These are phyloP conservation scores for Tragelaphus scriptus DNA, from an alignment of 2,113 vertebrate species.

Conservation along the genomic window DNA sequence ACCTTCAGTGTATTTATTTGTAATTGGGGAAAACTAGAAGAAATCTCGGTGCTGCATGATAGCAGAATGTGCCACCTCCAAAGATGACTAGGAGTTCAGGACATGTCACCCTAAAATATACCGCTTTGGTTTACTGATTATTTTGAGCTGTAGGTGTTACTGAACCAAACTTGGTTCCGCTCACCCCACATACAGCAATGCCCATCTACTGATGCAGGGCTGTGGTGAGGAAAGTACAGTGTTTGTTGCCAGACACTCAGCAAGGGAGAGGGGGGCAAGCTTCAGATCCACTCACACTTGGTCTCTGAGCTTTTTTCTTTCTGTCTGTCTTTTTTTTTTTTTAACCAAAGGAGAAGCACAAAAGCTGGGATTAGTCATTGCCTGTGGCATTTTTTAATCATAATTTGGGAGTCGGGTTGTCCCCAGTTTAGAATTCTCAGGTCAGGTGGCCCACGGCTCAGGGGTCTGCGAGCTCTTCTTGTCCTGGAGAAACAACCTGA, in stretches of 20 bases:
- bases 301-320: neutral
- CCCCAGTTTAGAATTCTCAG: neutral
- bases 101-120: neutral
- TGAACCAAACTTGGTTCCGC: neutral
- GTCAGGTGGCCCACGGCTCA: neutral
- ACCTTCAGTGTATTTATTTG: neutral
- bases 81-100: neutral
- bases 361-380: neutral
- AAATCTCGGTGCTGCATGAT: neutral
- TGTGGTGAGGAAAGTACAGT: neutral
- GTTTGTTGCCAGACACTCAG: neutral
- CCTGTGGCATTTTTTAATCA: neutral
- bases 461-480: neutral
- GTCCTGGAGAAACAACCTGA: neutral
- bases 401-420: neutral
- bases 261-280: too few species aligned
- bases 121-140: neutral
- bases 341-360: too few species aligned
- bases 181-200: neutral
- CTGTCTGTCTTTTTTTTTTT: too few species aligned
- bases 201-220: accelerated
- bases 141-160: neutral
- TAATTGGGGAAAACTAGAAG: neutral
- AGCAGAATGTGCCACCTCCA: neutral
- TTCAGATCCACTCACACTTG: neutral